phyloP scores from a whole-genome alignment of 2,797 vertebrate genomes.

The Chaetodon trifasciatus region DNA sequence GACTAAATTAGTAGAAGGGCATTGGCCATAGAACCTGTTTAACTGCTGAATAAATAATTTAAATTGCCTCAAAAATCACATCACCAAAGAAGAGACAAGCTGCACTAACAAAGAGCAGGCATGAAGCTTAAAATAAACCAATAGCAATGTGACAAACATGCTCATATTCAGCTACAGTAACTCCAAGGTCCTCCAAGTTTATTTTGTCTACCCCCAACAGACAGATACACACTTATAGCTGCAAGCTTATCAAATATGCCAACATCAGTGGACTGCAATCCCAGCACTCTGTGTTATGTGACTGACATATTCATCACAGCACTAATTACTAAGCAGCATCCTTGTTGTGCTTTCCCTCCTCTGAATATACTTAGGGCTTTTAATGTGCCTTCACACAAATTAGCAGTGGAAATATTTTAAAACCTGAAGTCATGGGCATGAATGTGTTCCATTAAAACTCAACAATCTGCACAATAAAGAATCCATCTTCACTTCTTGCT shows the following conservation, averaged over 20 bases:
- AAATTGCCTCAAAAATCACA: not conserved
- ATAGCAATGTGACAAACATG: not conserved
- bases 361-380: slow-evolving; percentile 38
- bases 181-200: not conserved
- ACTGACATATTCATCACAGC: slow-evolving; percentile 42
- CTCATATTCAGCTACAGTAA: not conserved
- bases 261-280: not conserved
- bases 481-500: slow-evolving; percentile 23
- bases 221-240: not conserved
- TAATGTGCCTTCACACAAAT: slow-evolving; percentile 55
- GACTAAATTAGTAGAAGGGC: not conserved
- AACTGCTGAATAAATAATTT: not conserved
- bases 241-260: slow-evolving; percentile 3
- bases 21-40: not conserved
- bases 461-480: slow-evolving; percentile 27
- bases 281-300: slow-evolving; percentile 14
- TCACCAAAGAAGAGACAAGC: not conserved
- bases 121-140: not conserved
- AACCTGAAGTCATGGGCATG: slow-evolving; percentile 22
- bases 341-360: slow-evolving; percentile 49
- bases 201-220: not conserved
- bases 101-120: not conserved
- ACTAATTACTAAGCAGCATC: slow-evolving; percentile 57
- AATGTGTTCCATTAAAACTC: slow-evolving; percentile 54
- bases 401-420: slow-evolving; percentile 47